Percentiles rank a stretch among this genome's conserved stretches.
These are phyloP conservation scores for Colius striatus DNA, from an alignment of 2,113 vertebrate species.

Conservation along the genomic window DNA sequence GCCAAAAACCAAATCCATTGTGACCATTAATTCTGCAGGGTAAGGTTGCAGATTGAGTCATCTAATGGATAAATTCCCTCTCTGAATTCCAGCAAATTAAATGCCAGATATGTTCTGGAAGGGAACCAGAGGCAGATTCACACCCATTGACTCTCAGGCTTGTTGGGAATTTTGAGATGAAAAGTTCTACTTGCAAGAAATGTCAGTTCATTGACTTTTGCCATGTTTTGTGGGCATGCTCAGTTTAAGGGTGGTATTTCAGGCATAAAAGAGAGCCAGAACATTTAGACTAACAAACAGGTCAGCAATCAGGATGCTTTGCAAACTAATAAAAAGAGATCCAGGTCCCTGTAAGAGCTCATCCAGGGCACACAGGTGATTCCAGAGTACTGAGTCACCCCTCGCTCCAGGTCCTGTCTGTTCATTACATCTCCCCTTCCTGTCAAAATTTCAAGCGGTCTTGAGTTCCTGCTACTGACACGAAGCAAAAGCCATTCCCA, in stretches of 20 bases:
- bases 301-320: background rate
- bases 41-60: background rate
- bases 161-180: background rate
- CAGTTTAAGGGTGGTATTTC: background rate
- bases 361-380: background rate
- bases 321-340: background rate
- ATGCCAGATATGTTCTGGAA: background rate
- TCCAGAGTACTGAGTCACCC: background rate
- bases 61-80: background rate
- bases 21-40: conserved; percentile 14
- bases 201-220: background rate
- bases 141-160: background rate
- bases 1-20: conserved; percentile 10
- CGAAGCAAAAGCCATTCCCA: background rate
- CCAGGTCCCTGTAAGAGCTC: background rate
- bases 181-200: background rate
- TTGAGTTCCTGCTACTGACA: background rate
- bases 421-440: background rate
- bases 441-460: background rate
- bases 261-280: background rate
- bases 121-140: background rate
- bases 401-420: background rate
- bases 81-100: conserved; percentile 15
- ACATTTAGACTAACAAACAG: background rate
- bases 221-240: background rate